A percentile compares a stretch with the other conserved stretches of the same genome.
Conservation (phyloP, 2,797 vertebrate genomes). For the Amblyraja radiata region DNA sequence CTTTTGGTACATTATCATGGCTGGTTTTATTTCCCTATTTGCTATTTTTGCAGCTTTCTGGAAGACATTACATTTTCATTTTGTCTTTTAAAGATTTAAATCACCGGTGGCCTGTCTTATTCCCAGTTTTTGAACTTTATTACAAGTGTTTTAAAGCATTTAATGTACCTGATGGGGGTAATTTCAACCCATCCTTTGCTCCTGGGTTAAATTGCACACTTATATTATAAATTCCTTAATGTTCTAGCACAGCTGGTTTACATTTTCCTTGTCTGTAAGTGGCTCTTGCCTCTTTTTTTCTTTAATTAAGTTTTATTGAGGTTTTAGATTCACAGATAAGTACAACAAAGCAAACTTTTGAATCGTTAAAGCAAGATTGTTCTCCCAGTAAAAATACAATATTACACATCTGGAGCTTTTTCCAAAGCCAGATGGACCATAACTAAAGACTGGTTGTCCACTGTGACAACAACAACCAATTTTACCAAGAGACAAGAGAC, state of each 20-base stretch:
- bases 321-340: conserved; percentile 34
- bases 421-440: conserved; percentile 25
- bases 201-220: neutral
- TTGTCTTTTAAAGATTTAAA: neutral
- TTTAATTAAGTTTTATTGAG: conserved; percentile 37
- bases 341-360: conserved; percentile 35
- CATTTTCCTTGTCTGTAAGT: conserved; percentile 30
- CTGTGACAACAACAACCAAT: neutral
- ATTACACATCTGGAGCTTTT: neutral
- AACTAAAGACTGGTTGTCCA: neutral
- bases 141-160: neutral
- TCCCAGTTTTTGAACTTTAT: conserved; percentile 1
- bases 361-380: conserved; percentile 24
- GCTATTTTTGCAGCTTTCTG: neutral
- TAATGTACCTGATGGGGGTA: neutral
- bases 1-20: neutral
- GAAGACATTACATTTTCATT: neutral
- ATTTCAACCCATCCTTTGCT: conserved; percentile 12
- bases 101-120: neutral
- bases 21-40: neutral
- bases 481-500: neutral
- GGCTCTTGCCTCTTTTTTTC: conserved; percentile 25
- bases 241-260: conserved; percentile 26
- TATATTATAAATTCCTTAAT: neutral
- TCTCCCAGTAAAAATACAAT: conserved; percentile 26